These are phyloP conservation scores for Macrosoma leucophasiata DNA, from an alignment of 2,888 invertebrate genomes.

Conservation along the genomic window DNA sequence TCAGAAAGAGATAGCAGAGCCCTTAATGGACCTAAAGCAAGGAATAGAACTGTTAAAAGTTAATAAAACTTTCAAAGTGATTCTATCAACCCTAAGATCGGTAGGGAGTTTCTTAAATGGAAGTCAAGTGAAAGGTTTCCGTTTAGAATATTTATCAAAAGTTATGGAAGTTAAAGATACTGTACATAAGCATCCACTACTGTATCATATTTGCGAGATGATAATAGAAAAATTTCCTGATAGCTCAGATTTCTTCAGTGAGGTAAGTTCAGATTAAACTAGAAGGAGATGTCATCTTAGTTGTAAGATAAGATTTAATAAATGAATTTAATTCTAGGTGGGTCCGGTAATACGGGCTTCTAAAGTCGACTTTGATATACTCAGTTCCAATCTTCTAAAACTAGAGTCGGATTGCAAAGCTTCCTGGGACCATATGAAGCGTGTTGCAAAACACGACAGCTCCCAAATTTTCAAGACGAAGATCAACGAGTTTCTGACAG, in stretches of 20 bases:
- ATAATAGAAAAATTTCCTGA: slow-evolving; percentile 98
- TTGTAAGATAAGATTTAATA: not conserved
- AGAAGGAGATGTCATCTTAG: not conserved
- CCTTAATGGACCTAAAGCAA: slow-evolving; percentile 98
- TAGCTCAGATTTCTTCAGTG: slow-evolving; percentile 97
- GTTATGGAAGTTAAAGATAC: slow-evolving; percentile 99
- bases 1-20: slow-evolving; percentile 97
- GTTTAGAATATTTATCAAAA: slow-evolving; percentile 97
- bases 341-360: slow-evolving; percentile 93
- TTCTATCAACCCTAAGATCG: slow-evolving; percentile 93
- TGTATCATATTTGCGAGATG: slow-evolving; percentile 98
- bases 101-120: slow-evolving; percentile 98
- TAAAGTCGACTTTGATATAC: slow-evolving; percentile 96
- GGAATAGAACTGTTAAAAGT: slow-evolving; percentile 93
- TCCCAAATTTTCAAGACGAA: slow-evolving; percentile 91
- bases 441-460: slow-evolving; percentile 96
- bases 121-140: slow-evolving; percentile 94
- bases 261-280: slow-evolving; percentile 80
- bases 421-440: slow-evolving; percentile 96
- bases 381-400: slow-evolving; percentile 88
- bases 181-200: slow-evolving; percentile 97
- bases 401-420: slow-evolving; percentile 97
- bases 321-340: slow-evolving; percentile 71
- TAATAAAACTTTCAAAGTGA: slow-evolving; percentile 96
- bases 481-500: slow-evolving; percentile 96